Percentiles rank a stretch among this genome's conserved stretches.
These are phyloP conservation scores for Hypanus sabinus DNA, from an alignment of 2,113 vertebrate genomes.

Conservation along the genomic window DNA sequence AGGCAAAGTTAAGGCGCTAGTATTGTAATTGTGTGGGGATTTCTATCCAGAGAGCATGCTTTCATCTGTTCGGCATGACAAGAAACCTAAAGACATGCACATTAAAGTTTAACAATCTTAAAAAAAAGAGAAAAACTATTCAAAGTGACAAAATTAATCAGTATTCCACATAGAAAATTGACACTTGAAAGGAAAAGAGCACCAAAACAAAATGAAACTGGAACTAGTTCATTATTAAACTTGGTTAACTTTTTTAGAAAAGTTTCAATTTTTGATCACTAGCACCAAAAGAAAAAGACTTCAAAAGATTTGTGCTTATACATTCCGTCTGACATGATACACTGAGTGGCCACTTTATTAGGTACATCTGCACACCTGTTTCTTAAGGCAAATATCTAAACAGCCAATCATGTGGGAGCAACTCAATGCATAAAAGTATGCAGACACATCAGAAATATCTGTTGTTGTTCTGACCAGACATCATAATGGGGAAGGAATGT, in stretches of 20 bases:
- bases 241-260: background rate
- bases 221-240: conserved; percentile 4
- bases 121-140: background rate
- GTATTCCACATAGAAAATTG: background rate
- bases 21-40: background rate
- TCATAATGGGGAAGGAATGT: too few species aligned
- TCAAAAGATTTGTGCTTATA: background rate
- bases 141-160: conserved; percentile 6
- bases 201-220: background rate
- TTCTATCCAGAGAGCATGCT: background rate
- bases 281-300: background rate
- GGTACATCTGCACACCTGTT: too few species aligned
- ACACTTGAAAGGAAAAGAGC: background rate
- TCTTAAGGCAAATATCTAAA: too few species aligned
- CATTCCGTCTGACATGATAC: background rate
- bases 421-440: too few species aligned
- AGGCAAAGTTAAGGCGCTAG: too few species aligned
- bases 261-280: background rate
- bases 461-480: too few species aligned
- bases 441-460: too few species aligned
- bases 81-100: background rate
- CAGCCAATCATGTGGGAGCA: too few species aligned
- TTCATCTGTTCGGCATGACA: background rate
- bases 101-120: background rate
- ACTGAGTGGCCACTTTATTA: too few species aligned